phyloP scores from a whole-genome alignment of 2,888 invertebrate species.

The Ophion ellenae region DNA sequence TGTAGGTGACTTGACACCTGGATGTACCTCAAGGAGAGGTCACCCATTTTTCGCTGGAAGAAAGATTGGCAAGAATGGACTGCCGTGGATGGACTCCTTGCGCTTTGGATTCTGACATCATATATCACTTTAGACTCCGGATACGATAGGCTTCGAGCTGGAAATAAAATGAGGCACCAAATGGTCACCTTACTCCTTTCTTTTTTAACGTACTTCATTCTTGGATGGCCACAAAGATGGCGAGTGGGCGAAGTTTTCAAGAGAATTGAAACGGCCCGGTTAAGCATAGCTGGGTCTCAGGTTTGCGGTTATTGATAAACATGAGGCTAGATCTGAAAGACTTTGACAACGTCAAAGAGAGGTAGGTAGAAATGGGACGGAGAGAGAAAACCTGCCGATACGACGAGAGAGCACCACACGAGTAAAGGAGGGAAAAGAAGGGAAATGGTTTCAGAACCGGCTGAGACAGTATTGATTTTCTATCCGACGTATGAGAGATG shows the following conservation, averaged over 20 bases:
- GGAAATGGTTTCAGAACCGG: constrained; percentile 77
- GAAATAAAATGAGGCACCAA: neutral
- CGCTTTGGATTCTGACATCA: neutral
- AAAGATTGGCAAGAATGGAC: no score
- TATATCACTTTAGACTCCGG: neutral
- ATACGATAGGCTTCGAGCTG: neutral
- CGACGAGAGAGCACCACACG: constrained; percentile 44
- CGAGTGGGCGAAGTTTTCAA: neutral
- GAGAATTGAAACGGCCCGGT: neutral
- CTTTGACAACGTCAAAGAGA: constrained; percentile 36
- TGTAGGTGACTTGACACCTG: neutral
- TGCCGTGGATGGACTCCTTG: neutral
- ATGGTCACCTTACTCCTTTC: neutral
- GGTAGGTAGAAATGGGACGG: constrained; percentile 28
- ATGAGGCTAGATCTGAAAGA: constrained; percentile 30
- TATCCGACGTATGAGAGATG: constrained; percentile 81
- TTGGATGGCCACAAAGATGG: neutral
- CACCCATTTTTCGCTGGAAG: neutral
- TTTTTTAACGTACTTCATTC: neutral
- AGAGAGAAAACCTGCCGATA: constrained; percentile 31
- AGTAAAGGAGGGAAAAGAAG: constrained; percentile 68
- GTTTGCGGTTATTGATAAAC: constrained; percentile 38
- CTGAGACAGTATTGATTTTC: constrained; percentile 81
- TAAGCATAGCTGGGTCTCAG: constrained; percentile 1
- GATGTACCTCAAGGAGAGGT: neutral